Percentiles rank a stretch among this genome's conserved stretches.
phyloP scores from a whole-genome alignment of 2,888 invertebrate genomes.

The Mactromeris polynyma region DNA sequence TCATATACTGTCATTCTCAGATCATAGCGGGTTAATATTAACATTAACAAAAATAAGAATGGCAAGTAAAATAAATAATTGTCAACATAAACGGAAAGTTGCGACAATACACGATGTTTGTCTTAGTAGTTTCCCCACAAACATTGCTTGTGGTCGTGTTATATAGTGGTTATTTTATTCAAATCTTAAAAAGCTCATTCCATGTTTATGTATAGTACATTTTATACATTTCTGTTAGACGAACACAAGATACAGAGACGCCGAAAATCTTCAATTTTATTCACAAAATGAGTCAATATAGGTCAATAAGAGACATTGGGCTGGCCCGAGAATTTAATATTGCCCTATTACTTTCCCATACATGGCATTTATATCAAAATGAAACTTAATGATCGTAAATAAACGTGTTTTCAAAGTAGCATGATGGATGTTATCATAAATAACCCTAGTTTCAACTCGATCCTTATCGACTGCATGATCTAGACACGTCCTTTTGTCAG shows the following conservation, averaged over 20 bases:
- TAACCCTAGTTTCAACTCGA: constrained; percentile 47
- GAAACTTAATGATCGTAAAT: constrained; percentile 32
- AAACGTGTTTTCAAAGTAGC: constrained; percentile 19
- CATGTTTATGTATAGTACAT: too few relatives aligned
- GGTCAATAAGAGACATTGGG: constrained; percentile 30
- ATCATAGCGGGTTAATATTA: too few relatives aligned
- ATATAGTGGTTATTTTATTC: too few relatives aligned
- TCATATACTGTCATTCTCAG: too few relatives aligned
- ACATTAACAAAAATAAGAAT: too few relatives aligned
- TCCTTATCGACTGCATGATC: constrained; percentile 53
- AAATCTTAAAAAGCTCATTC: too few relatives aligned
- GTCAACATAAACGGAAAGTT: too few relatives aligned
- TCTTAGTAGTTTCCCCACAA: too few relatives aligned
- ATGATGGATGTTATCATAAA: constrained; percentile 54
- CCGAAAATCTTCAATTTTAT: background rate
- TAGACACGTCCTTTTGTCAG: constrained; percentile 50
- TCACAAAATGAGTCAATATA: background rate
- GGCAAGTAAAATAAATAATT: too few relatives aligned
- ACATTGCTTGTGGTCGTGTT: too few relatives aligned
- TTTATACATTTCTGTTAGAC: too few relatives aligned
- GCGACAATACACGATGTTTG: too few relatives aligned
- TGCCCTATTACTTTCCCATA: constrained; percentile 2
- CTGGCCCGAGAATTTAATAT: constrained; percentile 35
- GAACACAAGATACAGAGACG: background rate
- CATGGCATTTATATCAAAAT: constrained; percentile 40